These are phyloP conservation scores for Drosophila cognata DNA, from an alignment of 2,888 invertebrate genomes.

Conservation along the genomic window DNA sequence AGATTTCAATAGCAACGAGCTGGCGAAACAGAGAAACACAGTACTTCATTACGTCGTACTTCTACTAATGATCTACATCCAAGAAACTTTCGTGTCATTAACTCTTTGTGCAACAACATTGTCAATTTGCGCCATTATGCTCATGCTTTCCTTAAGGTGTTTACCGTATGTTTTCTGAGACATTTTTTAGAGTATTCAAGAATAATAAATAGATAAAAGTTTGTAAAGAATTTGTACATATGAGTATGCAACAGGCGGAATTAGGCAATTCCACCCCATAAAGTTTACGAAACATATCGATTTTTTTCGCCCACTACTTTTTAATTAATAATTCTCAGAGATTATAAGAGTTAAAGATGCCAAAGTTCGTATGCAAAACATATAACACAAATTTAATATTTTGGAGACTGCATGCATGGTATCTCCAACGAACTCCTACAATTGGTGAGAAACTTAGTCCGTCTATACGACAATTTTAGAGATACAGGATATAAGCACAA, in stretches of 20 bases:
- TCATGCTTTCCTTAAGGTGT: background rate
- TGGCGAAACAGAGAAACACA: background rate
- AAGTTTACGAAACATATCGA: background rate
- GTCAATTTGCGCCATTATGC: background rate
- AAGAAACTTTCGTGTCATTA: background rate
- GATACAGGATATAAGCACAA: constrained; percentile 3
- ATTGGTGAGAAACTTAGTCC: too few relatives aligned
- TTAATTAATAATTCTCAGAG: background rate
- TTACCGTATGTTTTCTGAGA: background rate
- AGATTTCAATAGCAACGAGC: background rate
- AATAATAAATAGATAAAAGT: background rate
- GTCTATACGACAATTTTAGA: background rate
- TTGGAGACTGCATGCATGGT: too few relatives aligned
- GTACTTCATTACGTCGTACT: background rate
- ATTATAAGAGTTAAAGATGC: background rate
- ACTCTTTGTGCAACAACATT: background rate
- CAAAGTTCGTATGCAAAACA: background rate
- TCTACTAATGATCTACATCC: background rate
- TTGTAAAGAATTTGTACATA: background rate
- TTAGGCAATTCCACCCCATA: background rate
- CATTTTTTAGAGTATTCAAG: background rate
- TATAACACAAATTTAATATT: too few relatives aligned
- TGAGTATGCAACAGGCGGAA: background rate
- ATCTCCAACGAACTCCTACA: too few relatives aligned
- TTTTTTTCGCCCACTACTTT: background rate